Conservation (phyloP, 2,797 vertebrate genomes). For the Sebastes dallii region DNA sequence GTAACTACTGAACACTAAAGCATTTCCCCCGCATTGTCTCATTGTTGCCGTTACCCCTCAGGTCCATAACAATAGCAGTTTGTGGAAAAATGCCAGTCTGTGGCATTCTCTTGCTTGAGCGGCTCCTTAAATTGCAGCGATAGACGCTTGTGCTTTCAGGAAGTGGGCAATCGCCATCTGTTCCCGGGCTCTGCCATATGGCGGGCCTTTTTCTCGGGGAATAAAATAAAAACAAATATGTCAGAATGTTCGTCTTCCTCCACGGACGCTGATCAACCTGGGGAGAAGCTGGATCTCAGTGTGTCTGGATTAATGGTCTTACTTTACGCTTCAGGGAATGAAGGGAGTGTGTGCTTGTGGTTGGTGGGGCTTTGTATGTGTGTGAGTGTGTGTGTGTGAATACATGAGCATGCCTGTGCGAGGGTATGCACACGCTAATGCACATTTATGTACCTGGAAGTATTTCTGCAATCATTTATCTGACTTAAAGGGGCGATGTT, state of each 20-base stretch:
- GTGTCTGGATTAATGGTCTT: constrained; percentile 81
- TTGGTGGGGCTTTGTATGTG: constrained; percentile 24
- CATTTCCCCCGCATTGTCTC: constrained; percentile 67
- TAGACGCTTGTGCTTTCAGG: constrained; percentile 83
- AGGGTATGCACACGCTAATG: constrained; percentile 49
- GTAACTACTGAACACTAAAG: constrained; percentile 74
- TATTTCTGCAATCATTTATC: constrained; percentile 69
- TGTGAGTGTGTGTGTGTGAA: constrained; percentile 24
- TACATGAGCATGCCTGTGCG: constrained; percentile 17
- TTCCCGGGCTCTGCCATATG: constrained; percentile 88
- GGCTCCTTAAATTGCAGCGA: constrained; percentile 83
- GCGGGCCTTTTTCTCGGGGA: constrained; percentile 85
- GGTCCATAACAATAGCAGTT: constrained; percentile 80
- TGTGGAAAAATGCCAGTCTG: constrained; percentile 82
- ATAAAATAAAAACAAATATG: constrained; percentile 91
- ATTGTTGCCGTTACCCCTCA: constrained; percentile 71
- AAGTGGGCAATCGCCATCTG: constrained; percentile 89
- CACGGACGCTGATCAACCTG: constrained; percentile 85
- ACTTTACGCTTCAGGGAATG: constrained; percentile 73
- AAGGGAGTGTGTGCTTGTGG: constrained; percentile 43
- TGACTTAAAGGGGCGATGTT: constrained; percentile 56
- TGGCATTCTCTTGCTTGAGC: constrained; percentile 80
- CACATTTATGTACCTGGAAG: constrained; percentile 57
- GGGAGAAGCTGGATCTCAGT: constrained; percentile 82
- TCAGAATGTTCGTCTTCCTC: constrained; percentile 88